Evolutionary conservation across 2,113 vertebrate genomes (phyloP).

Genomic region (Tychaedon coryphoeus): DNA sequence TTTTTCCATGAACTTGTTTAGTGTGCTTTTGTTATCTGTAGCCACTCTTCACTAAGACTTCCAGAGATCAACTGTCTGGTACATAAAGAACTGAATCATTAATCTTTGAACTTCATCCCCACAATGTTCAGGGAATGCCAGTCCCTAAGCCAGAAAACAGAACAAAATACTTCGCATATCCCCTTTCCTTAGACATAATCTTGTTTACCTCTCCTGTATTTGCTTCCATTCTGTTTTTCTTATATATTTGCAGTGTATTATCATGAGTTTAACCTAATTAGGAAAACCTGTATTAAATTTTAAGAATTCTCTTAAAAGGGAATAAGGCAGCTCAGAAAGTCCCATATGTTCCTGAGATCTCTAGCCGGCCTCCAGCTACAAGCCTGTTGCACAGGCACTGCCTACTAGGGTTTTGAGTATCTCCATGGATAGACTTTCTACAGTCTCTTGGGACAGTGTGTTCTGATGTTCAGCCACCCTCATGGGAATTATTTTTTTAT

Average conservation of each 20-base stretch:
- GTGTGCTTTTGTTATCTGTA: not conserved
- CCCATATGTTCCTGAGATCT: not conserved
- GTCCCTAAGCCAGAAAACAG: not conserved
- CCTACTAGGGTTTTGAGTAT: not conserved
- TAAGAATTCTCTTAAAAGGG: not conserved
- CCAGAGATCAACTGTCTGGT: not conserved
- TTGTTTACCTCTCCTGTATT: not conserved
- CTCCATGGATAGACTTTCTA: not conserved
- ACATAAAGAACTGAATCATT: not conserved
- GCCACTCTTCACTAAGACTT: not conserved
- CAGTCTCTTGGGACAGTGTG: not conserved
- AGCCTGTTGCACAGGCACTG: not conserved
- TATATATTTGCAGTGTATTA: not conserved
- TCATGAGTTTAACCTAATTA: not conserved
- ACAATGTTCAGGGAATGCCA: not conserved
- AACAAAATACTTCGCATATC: not conserved
- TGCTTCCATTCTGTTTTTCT: not conserved
- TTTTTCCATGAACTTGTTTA: not conserved
- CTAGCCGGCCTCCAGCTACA: not conserved
- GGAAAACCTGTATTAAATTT: not conserved
- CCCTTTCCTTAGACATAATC: not conserved
- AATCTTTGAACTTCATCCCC: not conserved
- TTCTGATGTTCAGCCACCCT: not conserved
- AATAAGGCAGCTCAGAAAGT: not conserved
- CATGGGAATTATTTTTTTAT: not conserved